phyloP scores from a whole-genome alignment of 2,888 invertebrate species.

The Nudaria mundana region DNA sequence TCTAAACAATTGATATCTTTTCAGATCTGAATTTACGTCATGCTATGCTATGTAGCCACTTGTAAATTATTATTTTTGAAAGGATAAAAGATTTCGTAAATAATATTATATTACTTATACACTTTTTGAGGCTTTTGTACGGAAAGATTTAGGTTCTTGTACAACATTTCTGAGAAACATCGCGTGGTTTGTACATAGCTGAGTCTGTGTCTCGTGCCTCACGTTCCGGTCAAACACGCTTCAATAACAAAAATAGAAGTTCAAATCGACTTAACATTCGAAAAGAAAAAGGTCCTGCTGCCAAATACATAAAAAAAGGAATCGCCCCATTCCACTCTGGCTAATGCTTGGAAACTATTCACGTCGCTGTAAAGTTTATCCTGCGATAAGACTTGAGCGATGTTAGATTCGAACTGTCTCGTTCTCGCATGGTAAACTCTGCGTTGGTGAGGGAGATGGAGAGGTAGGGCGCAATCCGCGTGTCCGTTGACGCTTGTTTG shows the following conservation, averaged over 20 bases:
- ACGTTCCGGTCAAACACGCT: constrained; percentile 45
- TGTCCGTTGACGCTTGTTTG: constrained; percentile 71
- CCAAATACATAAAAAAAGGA: constrained; percentile 71
- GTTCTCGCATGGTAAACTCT: constrained; percentile 46
- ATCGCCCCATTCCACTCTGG: constrained; percentile 69
- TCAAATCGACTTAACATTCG: constrained; percentile 52
- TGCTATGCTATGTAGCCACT: constrained; percentile 39
- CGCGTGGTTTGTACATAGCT: constrained; percentile 44
- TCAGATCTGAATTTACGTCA: constrained; percentile 51
- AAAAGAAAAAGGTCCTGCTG: constrained; percentile 70
- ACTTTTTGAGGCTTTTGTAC: too few species aligned
- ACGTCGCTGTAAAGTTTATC: constrained; percentile 72
- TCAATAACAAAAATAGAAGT: constrained; percentile 64
- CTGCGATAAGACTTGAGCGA: constrained; percentile 69
- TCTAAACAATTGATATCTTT: constrained; percentile 57
- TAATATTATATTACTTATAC: too few species aligned
- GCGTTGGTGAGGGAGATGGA: constrained; percentile 66
- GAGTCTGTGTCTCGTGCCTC: constrained; percentile 41
- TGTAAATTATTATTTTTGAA: constrained; percentile 20
- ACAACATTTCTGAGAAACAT: constrained; percentile 50
- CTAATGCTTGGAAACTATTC: constrained; percentile 72
- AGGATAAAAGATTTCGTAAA: constrained; percentile 20
- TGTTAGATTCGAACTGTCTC: constrained; percentile 55
- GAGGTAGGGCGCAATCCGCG: constrained; percentile 71
- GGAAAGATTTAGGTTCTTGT: constrained; percentile 13